A percentile compares a stretch with the other conserved stretches of the same genome.
Conservation (phyloP, 2,888 invertebrate species). For the Linyphia triangularis region DNA sequence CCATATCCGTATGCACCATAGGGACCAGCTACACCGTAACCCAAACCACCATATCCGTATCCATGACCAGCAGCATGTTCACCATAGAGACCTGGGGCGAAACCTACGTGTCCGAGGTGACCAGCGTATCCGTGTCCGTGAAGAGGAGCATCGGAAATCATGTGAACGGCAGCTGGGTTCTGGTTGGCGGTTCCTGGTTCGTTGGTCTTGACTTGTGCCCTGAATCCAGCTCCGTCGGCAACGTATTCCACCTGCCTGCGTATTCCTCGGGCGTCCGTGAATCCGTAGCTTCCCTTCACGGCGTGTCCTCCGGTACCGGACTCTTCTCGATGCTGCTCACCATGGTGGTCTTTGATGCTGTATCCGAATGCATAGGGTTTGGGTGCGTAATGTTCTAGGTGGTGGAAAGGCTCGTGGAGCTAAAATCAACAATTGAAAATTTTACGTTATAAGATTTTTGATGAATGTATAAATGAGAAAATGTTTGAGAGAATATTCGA, state of each 20-base stretch:
- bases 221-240: slow-evolving; percentile 49
- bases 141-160: slow-evolving; percentile 20
- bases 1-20: not conserved
- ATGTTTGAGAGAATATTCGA: too few species aligned
- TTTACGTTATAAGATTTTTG: too few species aligned
- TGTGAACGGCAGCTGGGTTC: slow-evolving; percentile 25
- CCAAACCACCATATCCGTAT: not conserved
- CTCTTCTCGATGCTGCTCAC: slow-evolving; percentile 32
- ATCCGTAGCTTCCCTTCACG: slow-evolving; percentile 58
- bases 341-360: slow-evolving; percentile 35
- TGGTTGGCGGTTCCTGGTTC: slow-evolving; percentile 61
- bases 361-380: slow-evolving; percentile 51
- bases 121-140: slow-evolving; percentile 47
- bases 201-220: slow-evolving; percentile 59
- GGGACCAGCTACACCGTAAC: not conserved
- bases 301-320: not conserved
- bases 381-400: not conserved
- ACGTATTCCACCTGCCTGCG: slow-evolving; percentile 51
- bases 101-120: not conserved
- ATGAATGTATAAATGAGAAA: too few species aligned
- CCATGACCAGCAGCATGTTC: slow-evolving; percentile 17
- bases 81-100: not conserved
- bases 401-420: too few species aligned
- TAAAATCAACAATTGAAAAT: too few species aligned
- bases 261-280: slow-evolving; percentile 41